Base-by-base conservation (phyloP, 2,797 vertebrate genomes). In the Lindbergichthys nudifrons region DNA sequence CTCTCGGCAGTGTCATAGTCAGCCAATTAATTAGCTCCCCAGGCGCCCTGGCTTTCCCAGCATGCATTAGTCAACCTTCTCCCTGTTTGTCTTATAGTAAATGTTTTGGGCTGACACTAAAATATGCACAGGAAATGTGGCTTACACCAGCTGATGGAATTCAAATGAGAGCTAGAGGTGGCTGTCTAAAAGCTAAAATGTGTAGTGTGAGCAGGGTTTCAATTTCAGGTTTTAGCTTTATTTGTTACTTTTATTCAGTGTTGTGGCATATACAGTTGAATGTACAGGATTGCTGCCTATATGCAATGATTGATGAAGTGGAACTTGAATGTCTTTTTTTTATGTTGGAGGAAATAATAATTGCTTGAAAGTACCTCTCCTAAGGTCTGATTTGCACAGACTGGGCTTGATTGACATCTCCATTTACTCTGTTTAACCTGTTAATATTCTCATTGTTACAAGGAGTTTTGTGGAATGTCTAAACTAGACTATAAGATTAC, bases 11-110 rank as follows among this genome's bases (percentile, higher is more conserved):
- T 74, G 82, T 88, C 86, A 65, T 78, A 82, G 82, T 82, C 83
- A 65, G 88, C 77, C 86, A 89, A 80, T 89, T 92, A 92, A 90
- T 91, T 90, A 77, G 82, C 88, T 88, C 84, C 75, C 88, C 75
- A 54, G 87, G 88, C 71, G 39, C 56, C 76, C 77, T 73, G 72
- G 82, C 88, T 84, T 87, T 91, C 88, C 87, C 88, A 92, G 87
- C 87, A 83, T 88, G 90, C 87, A 88, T 83, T 87, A 82, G 81
- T 87, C 81, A 87, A 68, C 77, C 74, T 77, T 84, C 77, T 86
- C 52, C 15, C 82, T 74, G 77, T 86, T 71, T 77, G 81, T 69
- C 70, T 82, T 59, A 79, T 73, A 80, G 85, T 82, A 79, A 88
- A 85, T 82, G 87, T 82, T 87, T 87, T 70, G 76, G 71, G 75